Base-by-base conservation (phyloP, 2,888 invertebrate genomes). In the Phragmatobia fuliginosa region DNA sequence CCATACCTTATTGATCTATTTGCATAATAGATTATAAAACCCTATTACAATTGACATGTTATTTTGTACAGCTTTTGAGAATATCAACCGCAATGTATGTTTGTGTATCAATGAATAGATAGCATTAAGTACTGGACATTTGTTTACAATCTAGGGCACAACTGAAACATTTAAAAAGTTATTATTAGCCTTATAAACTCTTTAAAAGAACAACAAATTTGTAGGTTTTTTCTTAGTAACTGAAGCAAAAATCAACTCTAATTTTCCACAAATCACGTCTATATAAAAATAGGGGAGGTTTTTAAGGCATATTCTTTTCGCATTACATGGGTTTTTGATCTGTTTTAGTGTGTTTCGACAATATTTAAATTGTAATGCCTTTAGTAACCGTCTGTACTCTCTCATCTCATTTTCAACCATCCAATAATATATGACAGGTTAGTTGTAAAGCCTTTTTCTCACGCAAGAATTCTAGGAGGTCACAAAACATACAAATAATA, bases 401-500 rank as follows among this genome's bases (percentile, higher is more conserved):
- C 66, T 66, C 38, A n/a, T n/a, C 59, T n/a, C 59, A 41, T 7
- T 68, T 64, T 59, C 41, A 49, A 25, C 25, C 8, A 32, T 41
- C 10, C 71, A 52, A 67, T 56, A 61, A 67, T 66, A 52, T 62
- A 71, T 75, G 75, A 74, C 72, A 72, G 66, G 72, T 71, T 73
- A 62, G 78, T 73, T 74, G 78, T 78, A 21, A 28, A 31, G 32
- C 28, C 70, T 69, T 78, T 72, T 91, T 90, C 89, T 88, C 90
- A 88, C 89, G 86, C 61, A 68, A 64, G n/a, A 73, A 80, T 81
- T 82, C 80, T 82, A 80, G 82, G 76, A 82, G 78, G 62, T 70
- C 66, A 88, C 84, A 90, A 90, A 91, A 89, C 86, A 88, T 88
- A 92, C 88, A 90, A 91, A 91, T 91, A 90, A 79, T 83, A 83